Evolutionary conservation across 1,140 invertebrate genomes (phyloP).

Genomic region (Schlechtendalia chinensis): DNA sequence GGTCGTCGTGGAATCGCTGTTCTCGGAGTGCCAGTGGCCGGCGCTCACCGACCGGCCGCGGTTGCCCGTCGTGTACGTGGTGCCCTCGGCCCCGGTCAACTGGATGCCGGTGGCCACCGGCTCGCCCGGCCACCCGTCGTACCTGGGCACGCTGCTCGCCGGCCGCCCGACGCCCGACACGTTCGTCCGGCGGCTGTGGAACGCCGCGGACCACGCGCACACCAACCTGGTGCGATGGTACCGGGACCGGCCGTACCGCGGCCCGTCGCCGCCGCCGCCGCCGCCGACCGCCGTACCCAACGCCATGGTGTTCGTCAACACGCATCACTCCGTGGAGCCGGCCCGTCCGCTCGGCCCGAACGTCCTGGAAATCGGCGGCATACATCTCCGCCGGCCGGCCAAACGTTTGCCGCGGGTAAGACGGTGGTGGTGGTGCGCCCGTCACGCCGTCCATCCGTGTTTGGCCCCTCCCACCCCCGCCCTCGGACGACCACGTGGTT

Average conservation of each 20-base stretch:
- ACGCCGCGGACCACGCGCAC: background rate
- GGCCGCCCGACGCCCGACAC: background rate
- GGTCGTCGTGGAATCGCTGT: background rate
- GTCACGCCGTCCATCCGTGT: too few species aligned
- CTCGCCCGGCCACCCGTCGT: background rate
- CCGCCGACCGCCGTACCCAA: background rate
- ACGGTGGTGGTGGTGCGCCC: too few species aligned
- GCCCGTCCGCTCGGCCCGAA: constrained; percentile 58
- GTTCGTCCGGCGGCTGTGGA: background rate
- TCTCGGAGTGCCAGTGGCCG: background rate
- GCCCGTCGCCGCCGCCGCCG: too few species aligned
- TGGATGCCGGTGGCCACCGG: constrained; percentile 14
- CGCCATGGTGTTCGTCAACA: constrained; percentile 61
- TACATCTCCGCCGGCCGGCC: constrained; percentile 57
- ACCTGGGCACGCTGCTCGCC: background rate
- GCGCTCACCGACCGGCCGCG: background rate
- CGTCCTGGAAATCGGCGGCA: constrained; percentile 63
- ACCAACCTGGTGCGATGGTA: background rate
- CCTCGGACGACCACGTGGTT: too few species aligned
- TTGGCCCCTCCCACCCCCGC: too few species aligned
- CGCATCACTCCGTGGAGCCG: constrained; percentile 60
- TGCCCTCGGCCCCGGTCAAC: background rate
- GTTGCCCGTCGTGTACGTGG: background rate
- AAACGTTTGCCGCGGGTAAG: constrained; percentile 49
- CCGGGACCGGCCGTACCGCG: background rate